A percentile compares a stretch with the other conserved stretches of the same genome.
Conservation (phyloP, 2,888 invertebrate species). For the Apeira syringaria region DNA sequence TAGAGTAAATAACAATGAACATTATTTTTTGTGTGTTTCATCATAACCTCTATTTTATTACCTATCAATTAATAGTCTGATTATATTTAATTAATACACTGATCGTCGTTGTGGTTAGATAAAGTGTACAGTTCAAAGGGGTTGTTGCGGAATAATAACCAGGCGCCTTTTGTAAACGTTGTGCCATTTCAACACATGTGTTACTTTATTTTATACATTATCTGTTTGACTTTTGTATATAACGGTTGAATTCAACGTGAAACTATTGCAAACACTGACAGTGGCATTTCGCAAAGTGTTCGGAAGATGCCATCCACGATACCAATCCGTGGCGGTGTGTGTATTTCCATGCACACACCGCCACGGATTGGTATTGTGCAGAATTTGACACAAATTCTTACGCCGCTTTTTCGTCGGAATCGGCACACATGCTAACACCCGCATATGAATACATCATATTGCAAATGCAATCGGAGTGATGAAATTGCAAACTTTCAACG, state of each 20-base stretch:
- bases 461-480: conserved; percentile 18
- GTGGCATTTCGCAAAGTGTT: conserved; percentile 16
- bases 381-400: conserved; percentile 32
- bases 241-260: conserved; percentile 17
- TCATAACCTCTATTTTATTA: too few species aligned
- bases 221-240: conserved; percentile 24
- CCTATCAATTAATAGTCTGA: too few species aligned
- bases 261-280: conserved; percentile 18
- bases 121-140: conserved; percentile 34
- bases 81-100: too few species aligned
- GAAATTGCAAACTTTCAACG: conserved; percentile 11
- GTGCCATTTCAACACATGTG: conserved; percentile 22
- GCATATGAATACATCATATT: conserved; percentile 19
- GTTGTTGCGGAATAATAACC: conserved; percentile 33
- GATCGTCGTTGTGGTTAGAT: conserved; percentile 20
- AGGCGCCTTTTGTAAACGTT: conserved; percentile 30
- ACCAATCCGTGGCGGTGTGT: conserved; percentile 16
- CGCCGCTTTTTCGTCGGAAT: conserved; percentile 18
- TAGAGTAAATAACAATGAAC: too few species aligned
- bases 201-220: conserved; percentile 29
- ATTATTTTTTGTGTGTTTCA: too few species aligned
- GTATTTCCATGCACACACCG: too few species aligned
- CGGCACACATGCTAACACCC: conserved; percentile 23
- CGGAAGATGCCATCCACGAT: conserved; percentile 1
- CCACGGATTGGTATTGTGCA: conserved; percentile 7